A percentile compares a stretch with the other conserved stretches of the same genome.
Evolutionary conservation across 2,888 invertebrate species (phyloP).

Genomic region (Aradus depressus): DNA sequence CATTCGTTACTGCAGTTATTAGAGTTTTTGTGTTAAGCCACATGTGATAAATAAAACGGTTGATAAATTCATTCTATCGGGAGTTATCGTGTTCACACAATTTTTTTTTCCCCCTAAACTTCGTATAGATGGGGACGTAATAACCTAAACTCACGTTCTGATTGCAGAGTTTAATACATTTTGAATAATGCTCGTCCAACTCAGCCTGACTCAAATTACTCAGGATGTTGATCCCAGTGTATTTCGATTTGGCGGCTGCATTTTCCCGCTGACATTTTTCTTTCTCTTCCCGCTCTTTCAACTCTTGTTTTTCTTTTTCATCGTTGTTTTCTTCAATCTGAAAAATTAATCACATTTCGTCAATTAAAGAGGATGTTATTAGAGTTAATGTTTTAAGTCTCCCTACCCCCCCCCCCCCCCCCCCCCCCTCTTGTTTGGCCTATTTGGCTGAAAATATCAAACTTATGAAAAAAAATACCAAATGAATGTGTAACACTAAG

Average conservation of each 20-base stretch:
- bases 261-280: constrained; percentile 7
- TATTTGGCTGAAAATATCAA: neutral
- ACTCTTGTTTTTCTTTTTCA: constrained; percentile 17
- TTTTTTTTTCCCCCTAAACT: too few relatives aligned
- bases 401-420: neutral
- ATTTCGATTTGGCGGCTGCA: neutral
- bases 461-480: neutral
- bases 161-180: constrained; percentile 25
- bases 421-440: neutral
- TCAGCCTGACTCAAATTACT: constrained; percentile 17
- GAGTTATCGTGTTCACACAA: too few relatives aligned
- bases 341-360: neutral
- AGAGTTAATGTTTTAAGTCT: neutral
- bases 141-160: constrained; percentile 26
- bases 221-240: constrained; percentile 11
- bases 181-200: constrained; percentile 24
- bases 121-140: too few relatives aligned
- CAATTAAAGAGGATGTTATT: neutral
- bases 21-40: too few relatives aligned
- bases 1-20: too few relatives aligned
- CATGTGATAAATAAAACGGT: too few relatives aligned
- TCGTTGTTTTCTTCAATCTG: constrained; percentile 13
- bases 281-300: neutral
- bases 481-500: neutral
- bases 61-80: too few relatives aligned